A percentile compares a stretch with the other conserved stretches of the same genome.
These are phyloP conservation scores for Conus ventricosus DNA, from an alignment of 1,140 invertebrate species.

Conservation along the genomic window DNA sequence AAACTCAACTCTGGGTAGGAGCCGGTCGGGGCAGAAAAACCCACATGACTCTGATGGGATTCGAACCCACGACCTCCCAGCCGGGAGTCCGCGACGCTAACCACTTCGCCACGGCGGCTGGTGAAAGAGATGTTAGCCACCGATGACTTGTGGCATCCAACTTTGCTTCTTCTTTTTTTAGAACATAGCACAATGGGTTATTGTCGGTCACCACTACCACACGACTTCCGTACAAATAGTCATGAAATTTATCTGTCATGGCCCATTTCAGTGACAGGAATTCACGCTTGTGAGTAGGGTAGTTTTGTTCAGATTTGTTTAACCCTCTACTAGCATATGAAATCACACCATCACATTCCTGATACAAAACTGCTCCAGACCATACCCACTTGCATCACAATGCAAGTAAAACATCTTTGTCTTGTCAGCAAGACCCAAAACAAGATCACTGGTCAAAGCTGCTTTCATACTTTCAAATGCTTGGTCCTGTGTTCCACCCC, in stretches of 20 bases:
- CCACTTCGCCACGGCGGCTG: no score
- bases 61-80: no score
- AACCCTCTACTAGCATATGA: conserved; percentile 49
- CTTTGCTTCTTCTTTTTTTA: no score
- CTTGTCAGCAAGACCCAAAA: conserved; percentile 50
- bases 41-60: no score
- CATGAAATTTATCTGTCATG: conserved; percentile 41
- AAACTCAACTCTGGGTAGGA: no score
- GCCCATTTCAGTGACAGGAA: conserved; percentile 31
- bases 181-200: no score
- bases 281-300: conserved; percentile 42
- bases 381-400: conserved; percentile 48
- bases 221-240: conserved; percentile 38
- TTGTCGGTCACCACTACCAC: conserved; percentile 39
- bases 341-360: conserved; percentile 50
- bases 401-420: conserved; percentile 50
- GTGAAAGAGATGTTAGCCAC: no score
- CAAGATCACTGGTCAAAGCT: no score
- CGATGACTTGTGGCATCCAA: no score
- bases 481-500: neutral
- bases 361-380: conserved; percentile 59
- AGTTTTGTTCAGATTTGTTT: conserved; percentile 32
- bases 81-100: no score
- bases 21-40: no score
- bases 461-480: neutral